Conservation (phyloP, 2,113 vertebrate species). For the Catharus fuscescens region DNA sequence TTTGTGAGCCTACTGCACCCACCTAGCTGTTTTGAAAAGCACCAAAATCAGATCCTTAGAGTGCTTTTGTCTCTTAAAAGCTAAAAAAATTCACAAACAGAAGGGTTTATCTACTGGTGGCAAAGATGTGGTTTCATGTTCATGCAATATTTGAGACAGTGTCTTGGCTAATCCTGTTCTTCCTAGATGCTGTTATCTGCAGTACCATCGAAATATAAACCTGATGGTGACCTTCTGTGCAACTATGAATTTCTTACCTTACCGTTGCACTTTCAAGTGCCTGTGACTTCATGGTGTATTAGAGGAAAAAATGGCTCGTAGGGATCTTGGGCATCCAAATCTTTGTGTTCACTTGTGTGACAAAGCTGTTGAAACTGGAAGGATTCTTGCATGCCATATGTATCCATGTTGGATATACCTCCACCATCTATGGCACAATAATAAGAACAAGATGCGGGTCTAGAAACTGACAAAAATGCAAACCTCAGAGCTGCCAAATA, state of each 20-base stretch:
- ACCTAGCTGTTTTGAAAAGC: not conserved
- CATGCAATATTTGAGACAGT: not conserved
- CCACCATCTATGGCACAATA: not conserved
- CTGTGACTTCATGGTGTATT: not conserved
- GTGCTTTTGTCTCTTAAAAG: not conserved
- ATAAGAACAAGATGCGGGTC: not conserved
- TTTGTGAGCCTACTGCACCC: not conserved
- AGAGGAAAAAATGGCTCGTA: not conserved
- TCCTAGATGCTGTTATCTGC: not conserved
- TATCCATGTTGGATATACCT: not conserved
- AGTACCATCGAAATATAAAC: not conserved
- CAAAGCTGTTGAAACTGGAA: not conserved
- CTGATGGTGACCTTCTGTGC: not conserved
- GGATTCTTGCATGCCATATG: not conserved
- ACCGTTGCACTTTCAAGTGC: not conserved
- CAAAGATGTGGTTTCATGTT: not conserved
- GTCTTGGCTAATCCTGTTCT: not conserved
- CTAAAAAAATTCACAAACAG: not conserved
- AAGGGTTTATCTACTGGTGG: not conserved
- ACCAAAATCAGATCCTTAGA: not conserved
- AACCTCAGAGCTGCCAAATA: constrained; percentile 34
- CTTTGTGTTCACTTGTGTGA: not conserved
- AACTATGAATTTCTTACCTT: not conserved
- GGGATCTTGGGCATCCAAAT: not conserved
- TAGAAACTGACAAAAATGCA: constrained; percentile 47